Base-by-base conservation (phyloP, 2,113 vertebrate genomes). In the Mesoclemmys tuberculata region DNA sequence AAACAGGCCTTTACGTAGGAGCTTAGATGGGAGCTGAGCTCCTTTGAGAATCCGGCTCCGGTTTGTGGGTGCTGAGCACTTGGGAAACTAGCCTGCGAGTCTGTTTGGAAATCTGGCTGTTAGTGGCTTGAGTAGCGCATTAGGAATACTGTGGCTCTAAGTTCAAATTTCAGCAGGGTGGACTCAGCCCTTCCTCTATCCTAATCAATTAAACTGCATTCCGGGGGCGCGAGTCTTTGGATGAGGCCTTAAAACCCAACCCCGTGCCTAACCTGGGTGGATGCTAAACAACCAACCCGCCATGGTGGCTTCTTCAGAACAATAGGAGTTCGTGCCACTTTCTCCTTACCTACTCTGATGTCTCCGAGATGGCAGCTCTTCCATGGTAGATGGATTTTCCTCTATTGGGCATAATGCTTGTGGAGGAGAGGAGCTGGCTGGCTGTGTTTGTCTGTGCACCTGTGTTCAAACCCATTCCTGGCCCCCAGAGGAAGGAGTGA, bases 191-290 rank as follows among this genome's bases (percentile, higher is more conserved):
- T 10, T 58, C 14, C 51, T 58, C 56, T 68, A n/a, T 68, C 16
- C 64, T n/a, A 68, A 68, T 6, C 35, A 35, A 6, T 68, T n/a
- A 68, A 68, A n/a, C 8, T 68, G 35, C 35, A n/a, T 68, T 35
- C 35, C 64, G 21, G 35, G 35, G 18, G 1, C 1, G 64, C 87
- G 82, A 88, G 55, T 35, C 74, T 38, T 13, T 46, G 4, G 31
- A 21, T 1, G 2, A 80, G 48, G 38, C 10, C 80, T 2, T 49
- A 52, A 89, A 29, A n/a, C 29, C 4, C 21, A n/a, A 12, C 3
- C 2, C 12, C 44, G 1, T 1, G 3, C 29, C 26, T 38, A 1
- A 58, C 41, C 2, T 12, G 26, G 26, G 56, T 58, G 56, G 26
- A 26, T 26, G 7, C 56, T n/a, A 2, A 81, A 49, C 16, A 8